Evolutionary conservation across 2,797 vertebrate genomes (phyloP), one percentile per base, ranked within the genome.

Genomic region (Acanthurus leucopareius): DNA sequence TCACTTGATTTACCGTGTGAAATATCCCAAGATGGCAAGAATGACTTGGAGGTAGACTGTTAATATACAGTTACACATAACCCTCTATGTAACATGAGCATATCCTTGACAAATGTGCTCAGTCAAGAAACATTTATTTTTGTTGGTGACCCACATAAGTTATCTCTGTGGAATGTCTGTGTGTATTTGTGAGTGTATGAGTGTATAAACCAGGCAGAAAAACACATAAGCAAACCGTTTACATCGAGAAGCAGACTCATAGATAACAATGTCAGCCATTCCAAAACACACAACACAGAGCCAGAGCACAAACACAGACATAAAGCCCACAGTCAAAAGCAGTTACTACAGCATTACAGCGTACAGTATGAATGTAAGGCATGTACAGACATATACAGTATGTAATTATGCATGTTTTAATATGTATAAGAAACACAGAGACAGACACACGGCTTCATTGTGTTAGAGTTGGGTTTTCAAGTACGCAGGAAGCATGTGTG

Each of bases 351-450:
- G 77, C 79, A 56, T 61, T 69, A 75, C 42, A 81, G 82, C 78
- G 45, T 48, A 85, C 81, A 72, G 66, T 73, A 80, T 85, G 87
- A 63, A 88, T 78, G 85, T 69, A 77, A 86, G 72, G 63, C 72
- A 78, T 79, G 85, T 77, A 62, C 42, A 79, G 32, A 58, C 80
- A 89, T 73, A 63, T 72, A 81, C 67, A 84, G 45, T 69, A 73
- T 85, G 82, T 77, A 69, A 62, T 73, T 83, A 76, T 79, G 89
- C 61, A 86, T 79, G 86, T 88, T 78, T 85, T 69, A 87, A 75
- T 83, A 83, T 69, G 80, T 62, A 69, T 63, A 82, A 85, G 71
- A 85, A 78, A 93, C 71, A 91, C 73, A 93, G 63, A 92, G 73
- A 92, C 86, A 93, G 73, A 90, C 79, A 91, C 56, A 84, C 69